These are phyloP conservation scores for Plumapathes pennacea DNA, from an alignment of 92 coral and sea anemone species.

Conservation along the genomic window DNA sequence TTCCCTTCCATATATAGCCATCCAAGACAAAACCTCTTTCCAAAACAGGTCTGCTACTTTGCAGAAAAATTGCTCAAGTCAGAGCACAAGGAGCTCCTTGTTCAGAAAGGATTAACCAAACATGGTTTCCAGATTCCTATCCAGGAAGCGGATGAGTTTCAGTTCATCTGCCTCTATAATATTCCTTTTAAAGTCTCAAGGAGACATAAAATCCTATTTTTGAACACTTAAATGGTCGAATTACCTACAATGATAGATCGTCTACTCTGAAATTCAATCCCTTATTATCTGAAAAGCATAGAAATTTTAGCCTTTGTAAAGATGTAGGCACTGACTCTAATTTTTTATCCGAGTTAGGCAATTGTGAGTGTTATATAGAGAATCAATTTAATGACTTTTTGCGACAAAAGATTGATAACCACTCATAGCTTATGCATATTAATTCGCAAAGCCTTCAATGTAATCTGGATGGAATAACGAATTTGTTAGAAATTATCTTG, in stretches of 20 bases:
- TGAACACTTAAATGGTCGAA: too few species aligned
- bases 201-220: too few species aligned
- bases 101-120: too few species aligned
- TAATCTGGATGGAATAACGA: conserved; percentile 3
- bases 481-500: conserved; percentile 6
- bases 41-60: too few species aligned
- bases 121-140: too few species aligned
- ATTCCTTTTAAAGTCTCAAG: too few species aligned
- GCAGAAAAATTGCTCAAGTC: too few species aligned
- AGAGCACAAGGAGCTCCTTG: too few species aligned
- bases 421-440: conserved; percentile 1
- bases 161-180: too few species aligned
- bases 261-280: conserved; percentile 11
- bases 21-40: too few species aligned
- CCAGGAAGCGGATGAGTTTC: too few species aligned
- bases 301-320: conserved; percentile 12
- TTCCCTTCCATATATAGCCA: neutral
- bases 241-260: conserved; percentile 11
- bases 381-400: conserved; percentile 25
- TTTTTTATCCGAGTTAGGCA: conserved; percentile 8
- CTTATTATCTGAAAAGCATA: conserved; percentile 17
- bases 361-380: conserved; percentile 27
- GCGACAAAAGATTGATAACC: conserved; percentile 4
- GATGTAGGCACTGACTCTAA: conserved; percentile 12
- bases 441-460: conserved; percentile 12